Conservation (phyloP, 2,797 vertebrate species). For the Toxotes lorentzi region DNA sequence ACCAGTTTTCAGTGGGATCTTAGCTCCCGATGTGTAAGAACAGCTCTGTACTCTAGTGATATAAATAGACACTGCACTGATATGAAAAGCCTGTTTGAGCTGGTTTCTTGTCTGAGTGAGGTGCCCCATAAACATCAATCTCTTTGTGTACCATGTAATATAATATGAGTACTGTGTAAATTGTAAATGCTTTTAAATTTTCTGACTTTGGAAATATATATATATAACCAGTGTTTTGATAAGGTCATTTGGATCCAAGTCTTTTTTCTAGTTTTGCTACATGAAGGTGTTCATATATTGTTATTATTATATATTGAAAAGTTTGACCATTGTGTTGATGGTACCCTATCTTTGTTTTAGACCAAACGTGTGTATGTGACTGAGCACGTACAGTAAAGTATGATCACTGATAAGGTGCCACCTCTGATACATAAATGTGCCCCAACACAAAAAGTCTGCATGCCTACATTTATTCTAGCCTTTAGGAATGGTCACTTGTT, state of each 20-base stretch:
- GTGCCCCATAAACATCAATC: conserved; percentile 24
- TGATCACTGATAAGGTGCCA: conserved; percentile 10
- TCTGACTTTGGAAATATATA: conserved; percentile 19
- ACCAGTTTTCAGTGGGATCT: conserved; percentile 11
- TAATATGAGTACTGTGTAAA: conserved; percentile 38
- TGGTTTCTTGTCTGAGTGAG: conserved; percentile 41
- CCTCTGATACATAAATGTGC: background rate
- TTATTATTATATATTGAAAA: conserved; percentile 9
- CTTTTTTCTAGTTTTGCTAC: conserved; percentile 26
- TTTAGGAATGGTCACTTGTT: too few species aligned
- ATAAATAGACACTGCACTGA: conserved; percentile 60
- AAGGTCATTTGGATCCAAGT: conserved; percentile 27
- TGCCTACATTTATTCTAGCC: background rate
- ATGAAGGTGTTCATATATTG: conserved; percentile 6
- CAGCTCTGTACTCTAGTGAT: conserved; percentile 35
- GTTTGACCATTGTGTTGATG: background rate
- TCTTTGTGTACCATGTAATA: conserved; percentile 41
- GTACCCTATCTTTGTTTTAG: background rate
- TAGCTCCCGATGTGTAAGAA: conserved; percentile 21
- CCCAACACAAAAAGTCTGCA: background rate
- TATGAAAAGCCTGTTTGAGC: conserved; percentile 52
- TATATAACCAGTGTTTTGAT: conserved; percentile 56
- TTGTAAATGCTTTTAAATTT: conserved; percentile 45
- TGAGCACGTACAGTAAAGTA: background rate
- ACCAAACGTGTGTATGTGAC: background rate